phyloP scores from a whole-genome alignment of 2,797 vertebrate genomes.

The Iguana delicatissima region DNA sequence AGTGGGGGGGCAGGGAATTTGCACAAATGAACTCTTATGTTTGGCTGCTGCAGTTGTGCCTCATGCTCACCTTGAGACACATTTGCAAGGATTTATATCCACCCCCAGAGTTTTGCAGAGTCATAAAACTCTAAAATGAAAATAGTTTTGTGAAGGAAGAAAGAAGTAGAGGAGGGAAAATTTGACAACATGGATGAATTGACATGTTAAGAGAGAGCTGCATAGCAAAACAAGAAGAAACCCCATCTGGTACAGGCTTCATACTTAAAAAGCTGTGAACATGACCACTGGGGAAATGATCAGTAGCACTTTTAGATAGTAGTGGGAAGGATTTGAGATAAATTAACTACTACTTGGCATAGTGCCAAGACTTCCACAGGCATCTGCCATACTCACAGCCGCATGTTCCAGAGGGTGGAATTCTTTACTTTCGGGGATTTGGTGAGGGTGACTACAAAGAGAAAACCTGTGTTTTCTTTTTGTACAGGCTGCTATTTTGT shows the following conservation, averaged over 20 bases:
- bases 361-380: slow-evolving; percentile 16
- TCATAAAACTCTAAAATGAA: slow-evolving; percentile 55
- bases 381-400: not conserved
- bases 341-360: slow-evolving; percentile 30
- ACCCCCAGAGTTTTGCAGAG: slow-evolving; percentile 53
- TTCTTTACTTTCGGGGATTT: accelerated
- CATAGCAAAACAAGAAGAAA: slow-evolving; percentile 44
- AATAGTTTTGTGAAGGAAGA: slow-evolving; percentile 45
- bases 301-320: slow-evolving; percentile 34
- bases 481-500: not conserved
- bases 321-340: slow-evolving; percentile 22
- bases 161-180: slow-evolving; percentile 52
- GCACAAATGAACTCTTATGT: slow-evolving; percentile 48
- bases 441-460: not conserved
- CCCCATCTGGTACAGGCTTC: slow-evolving; percentile 34
- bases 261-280: slow-evolving; percentile 37
- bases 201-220: not conserved
- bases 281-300: slow-evolving; percentile 39
- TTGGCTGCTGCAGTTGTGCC: slow-evolving; percentile 43
- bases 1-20: slow-evolving; percentile 10
- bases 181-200: slow-evolving; percentile 38
- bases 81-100: slow-evolving; percentile 44
- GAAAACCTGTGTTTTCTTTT: not conserved
- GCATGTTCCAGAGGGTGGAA: not conserved
- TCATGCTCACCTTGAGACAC: slow-evolving; percentile 19